Evolutionary conservation across 2,888 invertebrate genomes (phyloP).

Genomic region (Volucella inanis): DNA sequence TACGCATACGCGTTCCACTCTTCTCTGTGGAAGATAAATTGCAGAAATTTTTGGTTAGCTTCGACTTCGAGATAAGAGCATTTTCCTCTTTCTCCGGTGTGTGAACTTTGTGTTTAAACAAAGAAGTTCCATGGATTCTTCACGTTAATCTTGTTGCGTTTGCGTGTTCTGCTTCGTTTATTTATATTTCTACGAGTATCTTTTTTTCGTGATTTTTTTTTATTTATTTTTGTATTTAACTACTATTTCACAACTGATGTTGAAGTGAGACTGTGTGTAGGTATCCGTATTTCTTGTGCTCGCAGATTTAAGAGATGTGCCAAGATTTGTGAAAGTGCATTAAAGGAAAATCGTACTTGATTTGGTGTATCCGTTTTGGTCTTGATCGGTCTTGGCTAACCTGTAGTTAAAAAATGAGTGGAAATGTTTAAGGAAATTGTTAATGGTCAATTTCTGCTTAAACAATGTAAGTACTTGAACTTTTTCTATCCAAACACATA

Average conservation of each 20-base stretch:
- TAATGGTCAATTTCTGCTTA: not conserved
- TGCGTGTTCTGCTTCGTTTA: conserved; percentile 42
- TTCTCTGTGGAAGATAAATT: not conserved
- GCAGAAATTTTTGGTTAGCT: conserved; percentile 3
- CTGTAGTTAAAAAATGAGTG: not conserved
- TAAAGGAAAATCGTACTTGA: conserved; percentile 55
- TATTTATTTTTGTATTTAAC: conserved; percentile 5
- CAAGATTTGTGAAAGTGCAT: conserved; percentile 66
- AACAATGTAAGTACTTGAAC: not conserved
- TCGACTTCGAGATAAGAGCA: conserved; percentile 15
- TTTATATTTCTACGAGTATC: not conserved
- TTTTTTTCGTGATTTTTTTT: not conserved
- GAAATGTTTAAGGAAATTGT: conserved; percentile 1
- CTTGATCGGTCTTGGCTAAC: not conserved
- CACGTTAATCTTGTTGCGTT: conserved; percentile 45
- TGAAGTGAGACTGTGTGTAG: conserved; percentile 21
- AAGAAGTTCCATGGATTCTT: conserved; percentile 46
- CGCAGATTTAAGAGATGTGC: conserved; percentile 30
- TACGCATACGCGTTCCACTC: not conserved
- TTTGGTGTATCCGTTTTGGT: conserved; percentile 19
- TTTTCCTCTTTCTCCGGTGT: conserved; percentile 29
- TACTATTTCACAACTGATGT: not conserved
- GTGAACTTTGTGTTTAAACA: conserved; percentile 40
- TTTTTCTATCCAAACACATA: not conserved
- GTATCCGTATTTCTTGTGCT: conserved; percentile 2